These are phyloP conservation scores for Abrostola triplasia DNA, from an alignment of 2,888 invertebrate species.

Conservation along the genomic window DNA sequence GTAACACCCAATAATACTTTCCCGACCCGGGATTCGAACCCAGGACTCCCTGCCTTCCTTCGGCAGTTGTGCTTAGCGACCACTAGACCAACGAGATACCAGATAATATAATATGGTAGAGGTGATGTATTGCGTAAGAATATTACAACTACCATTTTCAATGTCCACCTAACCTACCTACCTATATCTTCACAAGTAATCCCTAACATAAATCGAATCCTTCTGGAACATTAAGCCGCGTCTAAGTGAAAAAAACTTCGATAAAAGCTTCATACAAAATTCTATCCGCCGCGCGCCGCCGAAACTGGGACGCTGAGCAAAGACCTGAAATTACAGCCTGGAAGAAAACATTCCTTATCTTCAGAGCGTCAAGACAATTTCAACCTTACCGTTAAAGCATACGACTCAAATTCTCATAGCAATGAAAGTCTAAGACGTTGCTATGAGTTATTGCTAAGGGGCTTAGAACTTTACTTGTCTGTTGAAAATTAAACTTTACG, in stretches of 20 bases:
- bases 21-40: too few relatives aligned
- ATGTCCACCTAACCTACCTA: background rate
- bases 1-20: too few relatives aligned
- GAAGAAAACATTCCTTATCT: conserved; percentile 36
- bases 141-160: too few relatives aligned
- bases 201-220: conserved; percentile 28
- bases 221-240: conserved; percentile 27
- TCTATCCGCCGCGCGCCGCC: conserved; percentile 43
- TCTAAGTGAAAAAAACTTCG: conserved; percentile 48
- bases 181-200: background rate
- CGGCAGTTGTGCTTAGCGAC: too few relatives aligned
- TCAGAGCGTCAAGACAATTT: background rate
- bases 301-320: conserved; percentile 39
- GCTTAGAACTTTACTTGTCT: conserved; percentile 4
- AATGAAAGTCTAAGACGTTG: conserved; percentile 19
- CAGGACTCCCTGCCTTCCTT: too few relatives aligned
- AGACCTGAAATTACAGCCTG: conserved; percentile 17
- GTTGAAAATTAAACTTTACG: conserved; percentile 3
- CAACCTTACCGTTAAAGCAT: background rate
- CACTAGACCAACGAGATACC: too few relatives aligned
- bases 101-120: too few relatives aligned
- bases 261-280: conserved; percentile 50
- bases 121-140: too few relatives aligned
- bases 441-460: conserved; percentile 26
- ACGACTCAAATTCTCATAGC: conserved; percentile 1